Base-by-base conservation (phyloP, 2,797 vertebrate genomes). In the Hyperoplus lanceolatus region DNA sequence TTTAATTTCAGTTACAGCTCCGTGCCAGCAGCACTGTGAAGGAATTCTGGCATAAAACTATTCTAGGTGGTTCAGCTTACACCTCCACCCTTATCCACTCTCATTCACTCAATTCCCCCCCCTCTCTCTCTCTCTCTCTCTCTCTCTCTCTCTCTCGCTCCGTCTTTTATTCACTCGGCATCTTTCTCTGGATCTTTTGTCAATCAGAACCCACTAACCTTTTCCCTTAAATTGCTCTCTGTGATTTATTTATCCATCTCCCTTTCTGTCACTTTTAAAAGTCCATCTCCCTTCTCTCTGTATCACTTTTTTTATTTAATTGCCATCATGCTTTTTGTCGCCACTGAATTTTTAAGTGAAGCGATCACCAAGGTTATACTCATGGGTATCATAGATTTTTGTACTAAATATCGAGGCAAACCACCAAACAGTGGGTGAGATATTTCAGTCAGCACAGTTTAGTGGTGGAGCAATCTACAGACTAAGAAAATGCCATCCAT, bases 11-110 rank as follows among this genome's bases (percentile, higher is more conserved):
- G 83, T 67, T 75, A 79, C 73, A 86, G 81, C 51, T 78, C 82
- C 3, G 76, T 91, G 89, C 89, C 90, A 92, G 78, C 90, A 92
- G 78, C 71, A 16, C 81, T 51, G 66, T 71, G 78, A 79, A 82
- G 64, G 66, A 54, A 66, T 74, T 75, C 89, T 92, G 90, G 90
- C 91, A 92, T 78, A 48, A 71, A 74, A 70, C 12, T 71, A 73
- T 79, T 90, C 69, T 61, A 85, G 14, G 73, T 89, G 84, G 89
- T 87, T 86, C 79, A 89, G 87, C 87, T 73, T 74, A 84, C 92
- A 89, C 90, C 88, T 91, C 90, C 89, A 85, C 63, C 87, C 77
- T 84, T 74, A 58, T 87, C 73, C 63, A 79, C 68, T 65, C 43
- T 80, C 83, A 83, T 75, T 83, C 70, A 76, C 62, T 72, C 29